These are phyloP conservation scores for Lithophane ornitopus DNA, from an alignment of 2,888 invertebrate genomes.

Conservation along the genomic window DNA sequence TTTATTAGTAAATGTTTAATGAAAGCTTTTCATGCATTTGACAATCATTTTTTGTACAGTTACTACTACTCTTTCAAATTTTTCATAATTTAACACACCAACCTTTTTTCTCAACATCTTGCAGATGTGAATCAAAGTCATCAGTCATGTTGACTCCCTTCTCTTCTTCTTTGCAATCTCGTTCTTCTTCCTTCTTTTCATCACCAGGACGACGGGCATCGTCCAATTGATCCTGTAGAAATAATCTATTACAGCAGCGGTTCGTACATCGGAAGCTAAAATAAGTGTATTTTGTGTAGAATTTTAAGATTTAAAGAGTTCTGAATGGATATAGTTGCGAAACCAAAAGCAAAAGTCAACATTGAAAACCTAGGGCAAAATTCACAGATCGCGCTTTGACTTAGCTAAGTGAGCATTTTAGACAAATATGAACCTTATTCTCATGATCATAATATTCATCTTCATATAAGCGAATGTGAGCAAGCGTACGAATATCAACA, in stretches of 20 bases:
- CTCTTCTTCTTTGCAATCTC: constrained; percentile 96
- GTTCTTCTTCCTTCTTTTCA: constrained; percentile 93
- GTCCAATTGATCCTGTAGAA: constrained; percentile 97
- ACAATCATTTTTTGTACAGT: too few relatives aligned
- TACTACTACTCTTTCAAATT: too few relatives aligned
- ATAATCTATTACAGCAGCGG: background rate
- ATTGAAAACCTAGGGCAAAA: background rate
- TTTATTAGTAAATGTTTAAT: too few relatives aligned
- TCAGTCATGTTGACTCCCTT: constrained; percentile 99
- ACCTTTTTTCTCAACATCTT: constrained; percentile 94
- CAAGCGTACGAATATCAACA: background rate
- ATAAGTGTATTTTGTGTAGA: background rate
- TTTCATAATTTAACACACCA: too few relatives aligned
- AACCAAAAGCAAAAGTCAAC: background rate
- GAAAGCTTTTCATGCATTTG: too few relatives aligned
- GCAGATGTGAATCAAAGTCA: constrained; percentile 97
- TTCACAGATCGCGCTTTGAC: background rate
- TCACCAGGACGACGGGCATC: constrained; percentile 95
- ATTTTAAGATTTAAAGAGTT: background rate
- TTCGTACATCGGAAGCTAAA: too few relatives aligned
- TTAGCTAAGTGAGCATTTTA: background rate
- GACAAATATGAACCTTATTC: background rate
- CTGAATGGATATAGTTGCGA: background rate
- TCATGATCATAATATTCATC: rapidly evolving
- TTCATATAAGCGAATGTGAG: background rate